These are phyloP conservation scores for Zaprionus davidi DNA, from an alignment of 1,140 invertebrate species.

Conservation along the genomic window DNA sequence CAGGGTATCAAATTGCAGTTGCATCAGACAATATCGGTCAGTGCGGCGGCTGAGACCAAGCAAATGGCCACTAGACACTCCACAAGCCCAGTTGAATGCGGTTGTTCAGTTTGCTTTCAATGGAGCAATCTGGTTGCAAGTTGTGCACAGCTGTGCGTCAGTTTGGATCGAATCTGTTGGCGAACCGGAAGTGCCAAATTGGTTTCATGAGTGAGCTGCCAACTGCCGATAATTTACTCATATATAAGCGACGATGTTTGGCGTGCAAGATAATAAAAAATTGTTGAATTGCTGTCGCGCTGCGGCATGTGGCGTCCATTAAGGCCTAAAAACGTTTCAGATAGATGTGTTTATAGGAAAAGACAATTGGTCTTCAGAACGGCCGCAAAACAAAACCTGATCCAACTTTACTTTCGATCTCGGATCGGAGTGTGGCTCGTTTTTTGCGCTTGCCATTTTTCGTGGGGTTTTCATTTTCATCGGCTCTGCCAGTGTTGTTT, in stretches of 20 bases:
- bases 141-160: conserved; percentile 32
- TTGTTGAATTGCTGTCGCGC: conserved; percentile 6
- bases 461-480: conserved; percentile 63
- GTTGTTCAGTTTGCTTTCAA: conserved; percentile 42
- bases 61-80: conserved; percentile 26
- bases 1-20: conserved; percentile 23
- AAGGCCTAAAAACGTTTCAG: conserved; percentile 1
- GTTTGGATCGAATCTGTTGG: conserved; percentile 15
- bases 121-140: conserved; percentile 62
- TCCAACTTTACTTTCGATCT: conserved; percentile 55
- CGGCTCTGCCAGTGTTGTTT: conserved; percentile 24
- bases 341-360: not conserved
- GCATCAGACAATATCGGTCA: conserved; percentile 42
- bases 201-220: conserved; percentile 44
- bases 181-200: conserved; percentile 65
- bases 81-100: conserved; percentile 12
- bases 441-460: conserved; percentile 39
- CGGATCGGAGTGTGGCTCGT: conserved; percentile 14
- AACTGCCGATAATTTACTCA: conserved; percentile 37
- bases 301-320: conserved; percentile 58
- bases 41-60: conserved; percentile 34
- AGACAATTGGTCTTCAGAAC: conserved; percentile 50
- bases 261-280: conserved; percentile 60
- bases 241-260: conserved; percentile 39
- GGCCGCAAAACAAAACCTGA: not conserved